Base-by-base conservation (phyloP, 2,888 invertebrate species). In the Uropetala carovei region DNA sequence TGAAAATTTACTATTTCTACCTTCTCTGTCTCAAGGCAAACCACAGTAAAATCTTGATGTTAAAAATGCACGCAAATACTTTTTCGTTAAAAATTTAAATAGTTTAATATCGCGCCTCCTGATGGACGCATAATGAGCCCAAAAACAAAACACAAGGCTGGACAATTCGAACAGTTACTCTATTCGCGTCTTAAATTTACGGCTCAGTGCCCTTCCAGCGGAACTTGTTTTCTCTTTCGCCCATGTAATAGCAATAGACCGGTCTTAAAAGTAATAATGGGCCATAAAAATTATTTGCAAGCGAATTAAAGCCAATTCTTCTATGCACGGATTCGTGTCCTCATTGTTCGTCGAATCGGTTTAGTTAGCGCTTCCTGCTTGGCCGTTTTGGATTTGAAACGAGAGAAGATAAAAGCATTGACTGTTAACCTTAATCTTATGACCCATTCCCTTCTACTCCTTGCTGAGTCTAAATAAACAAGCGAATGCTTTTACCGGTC, bases 401-500 rank as follows among this genome's bases (percentile, higher is more conserved):
- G 64, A 22, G n/a, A 89, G 68, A 16, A 16, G 89, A 68, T 68
- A 68, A 89, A 89, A 89, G 89, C 64, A 43, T n/a, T 68, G 16
- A 60, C 43, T 64, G 64, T 89, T 89, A 89, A n/a, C 64, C 18
- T 89, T 43, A 89, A 89, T 89, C 68, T 89, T 68, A 89, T 64
- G 89, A 68, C 89, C 56, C 89, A 56, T 89, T 89, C 43, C 64
- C 68, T 30, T n/a, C 64, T n/a, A 75, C 75, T 75, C 27, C 75
- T 27, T 27, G 11, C 64, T 43, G 60, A 7, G 64, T 89, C 68
- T 64, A 89, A 68, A 68, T 43, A 56, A 89, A 89, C 89, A 43
- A 68, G 64, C n/a, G n/a, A 64, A 89, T 64, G 89, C 89, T 89
- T 89, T 89, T 89, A 89, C 89, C 64, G 64, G 60, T 89, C 64